Evolutionary conservation across 2,888 invertebrate species (phyloP), one percentile per base, ranked within the genome.

Genomic region (Lomographa bimaculata): DNA sequence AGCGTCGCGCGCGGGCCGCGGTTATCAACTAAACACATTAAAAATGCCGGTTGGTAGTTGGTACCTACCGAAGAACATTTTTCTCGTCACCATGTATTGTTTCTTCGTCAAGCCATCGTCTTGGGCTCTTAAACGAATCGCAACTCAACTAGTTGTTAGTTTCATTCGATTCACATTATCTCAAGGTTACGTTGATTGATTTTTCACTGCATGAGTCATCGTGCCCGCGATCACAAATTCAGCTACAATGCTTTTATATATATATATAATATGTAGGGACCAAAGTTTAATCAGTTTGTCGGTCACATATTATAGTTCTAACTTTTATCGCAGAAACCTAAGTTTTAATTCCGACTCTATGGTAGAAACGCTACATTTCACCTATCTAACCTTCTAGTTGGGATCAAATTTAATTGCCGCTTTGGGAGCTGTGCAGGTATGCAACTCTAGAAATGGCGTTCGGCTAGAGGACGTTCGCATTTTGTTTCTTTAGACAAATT

Each of bases 1-100:
- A 64, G 81, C 73, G 77, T 50, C 70, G 68, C 76, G 77, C 71
- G 54, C 81, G 77, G 62, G 63, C 52, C 65, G 54, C 73, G 71
- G 66, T 80, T 85, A 85, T 84, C 84, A 85, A 86, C 86, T 85
- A 83, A 85, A 71, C 77, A 75, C 71, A 78, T 72, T 76, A 76
- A 74, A 77, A 79, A 73, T 70, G 73, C 74, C 72, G 76, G 72
- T 68, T 64, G 50, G 60, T 68, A 75, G 72, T 67, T 64, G 49
- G 60, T 69, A 65, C 62, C 60, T 59, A 64, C 48, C 59, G 43
- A 54, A 53, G 63, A 57, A 57, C 57, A 63, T 54, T 73, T 59
- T 66, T 72, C 75, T 68, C 50, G 54, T 52, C 48, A 44, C 41
- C 37, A 37, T 47, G 38, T 44, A 71, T 71, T 74, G 68, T 71